A percentile compares a stretch with the other conserved stretches of the same genome.
phyloP scores from a whole-genome alignment of 1,140 invertebrate species.

The Drosophila ananassae region DNA sequence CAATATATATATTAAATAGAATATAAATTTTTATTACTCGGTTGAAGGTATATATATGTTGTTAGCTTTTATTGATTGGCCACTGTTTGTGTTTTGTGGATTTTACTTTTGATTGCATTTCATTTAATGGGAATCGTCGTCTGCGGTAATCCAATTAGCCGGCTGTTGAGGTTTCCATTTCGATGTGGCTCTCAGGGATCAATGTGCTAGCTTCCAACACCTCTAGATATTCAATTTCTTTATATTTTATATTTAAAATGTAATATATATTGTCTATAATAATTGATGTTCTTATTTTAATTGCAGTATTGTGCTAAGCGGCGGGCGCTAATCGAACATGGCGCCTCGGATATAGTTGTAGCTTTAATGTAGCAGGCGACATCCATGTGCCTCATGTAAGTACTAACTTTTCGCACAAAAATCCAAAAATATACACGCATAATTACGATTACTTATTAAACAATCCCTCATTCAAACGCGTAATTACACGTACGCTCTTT shows the following conservation, averaged over 20 bases:
- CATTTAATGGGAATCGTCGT: slow-evolving; percentile 38
- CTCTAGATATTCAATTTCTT: background rate
- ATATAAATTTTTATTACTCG: background rate
- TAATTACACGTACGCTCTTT: background rate
- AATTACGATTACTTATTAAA: background rate
- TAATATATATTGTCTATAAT: background rate
- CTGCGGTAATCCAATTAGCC: slow-evolving; percentile 64
- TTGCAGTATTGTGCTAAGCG: slow-evolving; percentile 83
- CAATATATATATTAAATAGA: no score
- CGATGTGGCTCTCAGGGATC: slow-evolving; percentile 19
- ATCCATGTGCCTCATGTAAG: slow-evolving; percentile 84
- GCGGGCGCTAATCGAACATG: slow-evolving; percentile 84
- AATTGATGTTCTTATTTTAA: slow-evolving; percentile 10
- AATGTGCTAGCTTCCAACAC: slow-evolving; percentile 16
- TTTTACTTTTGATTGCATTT: slow-evolving; percentile 61
- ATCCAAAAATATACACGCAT: background rate
- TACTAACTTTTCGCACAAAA: slow-evolving; percentile 5
- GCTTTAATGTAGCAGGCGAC: slow-evolving; percentile 83
- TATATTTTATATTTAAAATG: background rate
- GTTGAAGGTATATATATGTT: background rate
- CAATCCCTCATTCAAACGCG: background rate
- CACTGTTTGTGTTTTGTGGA: slow-evolving; percentile 32
- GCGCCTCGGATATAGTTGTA: slow-evolving; percentile 85
- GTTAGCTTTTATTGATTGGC: slow-evolving; percentile 46
- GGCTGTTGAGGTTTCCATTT: slow-evolving; percentile 14